A percentile compares a stretch with the other conserved stretches of the same genome.
Evolutionary conservation across 2,888 invertebrate species (phyloP).

Genomic region (Noctua janthina): DNA sequence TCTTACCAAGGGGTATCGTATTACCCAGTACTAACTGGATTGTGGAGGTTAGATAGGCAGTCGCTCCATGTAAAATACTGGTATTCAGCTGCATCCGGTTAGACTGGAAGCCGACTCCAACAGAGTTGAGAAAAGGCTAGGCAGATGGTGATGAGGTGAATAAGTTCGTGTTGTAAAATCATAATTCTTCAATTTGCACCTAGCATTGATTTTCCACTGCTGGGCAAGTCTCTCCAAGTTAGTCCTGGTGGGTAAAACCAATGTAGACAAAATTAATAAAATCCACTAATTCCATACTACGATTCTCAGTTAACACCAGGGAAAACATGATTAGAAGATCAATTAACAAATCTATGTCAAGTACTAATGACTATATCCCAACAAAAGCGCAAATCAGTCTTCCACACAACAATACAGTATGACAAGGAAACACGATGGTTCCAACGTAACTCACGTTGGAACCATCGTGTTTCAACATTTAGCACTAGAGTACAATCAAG

Average conservation of each 20-base stretch:
- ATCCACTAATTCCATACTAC: too few relatives aligned
- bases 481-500: slow-evolving; percentile 38
- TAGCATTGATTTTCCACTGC: background rate
- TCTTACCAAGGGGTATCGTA: too few relatives aligned
- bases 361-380: background rate
- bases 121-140: too few relatives aligned
- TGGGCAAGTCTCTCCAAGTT: background rate
- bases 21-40: too few relatives aligned
- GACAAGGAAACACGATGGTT: slow-evolving; percentile 25
- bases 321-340: slow-evolving; percentile 19
- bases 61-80: too few relatives aligned
- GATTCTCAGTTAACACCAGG: background rate
- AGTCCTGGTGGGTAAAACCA: background rate
- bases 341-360: slow-evolving; percentile 38
- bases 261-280: background rate
- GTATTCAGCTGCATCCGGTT: too few relatives aligned
- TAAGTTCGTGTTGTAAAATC: background rate
- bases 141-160: too few relatives aligned
- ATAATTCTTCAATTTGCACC: background rate
- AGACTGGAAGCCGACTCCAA: too few relatives aligned
- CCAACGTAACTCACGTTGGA: slow-evolving; percentile 22
- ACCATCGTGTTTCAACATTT: slow-evolving; percentile 61
- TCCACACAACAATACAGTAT: slow-evolving; percentile 1
- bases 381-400: slow-evolving; percentile 13
- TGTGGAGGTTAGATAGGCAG: too few relatives aligned